phyloP scores from a whole-genome alignment of 2,888 invertebrate genomes.

The Orchestes rusci region DNA sequence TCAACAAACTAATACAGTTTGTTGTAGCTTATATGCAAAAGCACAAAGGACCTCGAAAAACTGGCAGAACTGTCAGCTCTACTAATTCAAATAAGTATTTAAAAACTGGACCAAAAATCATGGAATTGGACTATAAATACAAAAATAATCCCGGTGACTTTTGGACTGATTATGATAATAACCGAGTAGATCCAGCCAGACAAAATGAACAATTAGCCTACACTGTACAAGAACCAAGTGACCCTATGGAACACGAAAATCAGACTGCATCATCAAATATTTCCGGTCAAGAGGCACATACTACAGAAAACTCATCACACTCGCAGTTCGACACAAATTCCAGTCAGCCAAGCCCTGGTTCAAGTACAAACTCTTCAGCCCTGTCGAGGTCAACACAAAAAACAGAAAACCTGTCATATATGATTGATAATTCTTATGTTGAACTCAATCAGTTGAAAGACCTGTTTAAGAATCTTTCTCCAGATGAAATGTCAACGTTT shows the following conservation, averaged over 20 bases:
- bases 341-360: too few relatives aligned
- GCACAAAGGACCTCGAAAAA: conserved; percentile 27
- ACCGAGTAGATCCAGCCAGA: conserved; percentile 4
- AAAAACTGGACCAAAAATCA: conserved; percentile 27
- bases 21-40: conserved; percentile 32
- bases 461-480: conserved; percentile 26
- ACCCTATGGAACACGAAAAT: conserved; percentile 1
- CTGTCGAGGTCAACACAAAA: conserved; percentile 13
- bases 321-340: too few relatives aligned
- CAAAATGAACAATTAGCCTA: conserved; percentile 18
- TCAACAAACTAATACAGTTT: conserved; percentile 34
- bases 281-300: background rate
- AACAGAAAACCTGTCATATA: too few relatives aligned
- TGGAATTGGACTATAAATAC: conserved; percentile 28
- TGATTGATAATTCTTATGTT: conserved; percentile 27
- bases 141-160: conserved; percentile 23
- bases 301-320: too few relatives aligned
- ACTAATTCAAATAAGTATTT: conserved; percentile 24
- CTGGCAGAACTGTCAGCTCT: conserved; percentile 24
- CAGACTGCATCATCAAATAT: background rate
- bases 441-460: conserved; percentile 29
- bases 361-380: too few relatives aligned
- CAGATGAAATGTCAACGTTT: conserved; percentile 24
- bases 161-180: conserved; percentile 20
- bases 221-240: conserved; percentile 26